Conservation (phyloP, 2,888 invertebrate species). For the Tanaodytes sp. region DNA sequence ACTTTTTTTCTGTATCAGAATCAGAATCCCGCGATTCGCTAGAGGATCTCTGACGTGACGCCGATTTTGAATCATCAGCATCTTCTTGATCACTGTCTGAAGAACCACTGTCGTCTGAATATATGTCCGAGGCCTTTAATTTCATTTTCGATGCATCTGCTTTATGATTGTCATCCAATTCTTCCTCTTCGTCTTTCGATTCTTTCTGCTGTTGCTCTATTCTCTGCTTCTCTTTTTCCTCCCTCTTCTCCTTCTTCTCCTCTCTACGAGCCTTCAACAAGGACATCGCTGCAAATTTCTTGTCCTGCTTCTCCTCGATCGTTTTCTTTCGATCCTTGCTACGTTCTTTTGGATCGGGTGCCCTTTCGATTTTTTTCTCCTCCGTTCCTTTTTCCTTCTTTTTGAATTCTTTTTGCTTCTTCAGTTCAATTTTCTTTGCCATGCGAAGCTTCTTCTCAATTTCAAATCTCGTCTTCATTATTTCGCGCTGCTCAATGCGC, state of each 20-base stretch:
- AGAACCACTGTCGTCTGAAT: slow-evolving; percentile 87
- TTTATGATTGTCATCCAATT: slow-evolving; percentile 70
- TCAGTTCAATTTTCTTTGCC: slow-evolving; percentile 84
- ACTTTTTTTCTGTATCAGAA: slow-evolving; percentile 75
- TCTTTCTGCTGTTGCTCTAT: slow-evolving; percentile 73
- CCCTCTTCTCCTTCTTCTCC: slow-evolving; percentile 85
- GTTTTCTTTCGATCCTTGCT: slow-evolving; percentile 91
- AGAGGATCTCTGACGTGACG: slow-evolving; percentile 74
- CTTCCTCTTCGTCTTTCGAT: slow-evolving; percentile 71
- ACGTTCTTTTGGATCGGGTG: slow-evolving; percentile 81
- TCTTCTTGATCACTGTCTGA: slow-evolving; percentile 74
- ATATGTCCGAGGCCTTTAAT: slow-evolving; percentile 94
- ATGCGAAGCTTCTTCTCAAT: slow-evolving; percentile 93
- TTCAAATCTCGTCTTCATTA: slow-evolving; percentile 95
- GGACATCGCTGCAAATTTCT: slow-evolving; percentile 94
- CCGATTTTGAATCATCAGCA: slow-evolving; percentile 70
- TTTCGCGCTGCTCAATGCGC: slow-evolving; percentile 93
- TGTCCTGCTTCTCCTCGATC: slow-evolving; percentile 90
- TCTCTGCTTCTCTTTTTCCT: slow-evolving; percentile 74
- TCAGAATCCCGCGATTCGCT: slow-evolving; percentile 77
- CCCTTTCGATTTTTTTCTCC: slow-evolving; percentile 75
- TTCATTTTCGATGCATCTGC: slow-evolving; percentile 75
- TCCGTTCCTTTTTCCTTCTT: slow-evolving; percentile 72
- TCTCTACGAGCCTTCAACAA: slow-evolving; percentile 91
- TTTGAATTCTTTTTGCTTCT: slow-evolving; percentile 75